phyloP scores from a whole-genome alignment of 2,797 vertebrate species.

The Epinephelus coioides region DNA sequence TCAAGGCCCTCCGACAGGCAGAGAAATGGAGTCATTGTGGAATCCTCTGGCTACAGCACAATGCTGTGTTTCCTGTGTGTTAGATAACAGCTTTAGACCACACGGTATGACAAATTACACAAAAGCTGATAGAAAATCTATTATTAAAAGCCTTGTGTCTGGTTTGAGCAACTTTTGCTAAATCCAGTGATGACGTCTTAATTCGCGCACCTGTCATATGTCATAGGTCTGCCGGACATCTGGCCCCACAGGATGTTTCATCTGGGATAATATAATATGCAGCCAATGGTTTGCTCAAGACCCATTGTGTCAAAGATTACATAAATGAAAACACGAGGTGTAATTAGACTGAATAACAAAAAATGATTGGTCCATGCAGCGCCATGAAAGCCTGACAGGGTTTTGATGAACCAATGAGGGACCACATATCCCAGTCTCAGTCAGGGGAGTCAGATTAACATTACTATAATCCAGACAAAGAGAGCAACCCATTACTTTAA shows the following conservation, averaged over 20 bases:
- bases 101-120: slow-evolving; percentile 20
- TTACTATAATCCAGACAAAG: slow-evolving; percentile 71
- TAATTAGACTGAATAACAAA: slow-evolving; percentile 45
- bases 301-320: slow-evolving; percentile 41
- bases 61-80: slow-evolving; percentile 24
- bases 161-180: slow-evolving; percentile 29
- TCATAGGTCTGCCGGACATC: slow-evolving; percentile 30
- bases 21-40: slow-evolving; percentile 1
- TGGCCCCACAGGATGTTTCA: slow-evolving; percentile 37
- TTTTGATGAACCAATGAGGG: slow-evolving; percentile 38
- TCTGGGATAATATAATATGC: slow-evolving; percentile 6
- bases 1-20: not conserved
- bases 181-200: slow-evolving; percentile 42
- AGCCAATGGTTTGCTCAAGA: slow-evolving; percentile 5
- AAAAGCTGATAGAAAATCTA: slow-evolving; percentile 29
- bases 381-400: slow-evolving; percentile 1
- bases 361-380: slow-evolving; percentile 25
- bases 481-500: slow-evolving; percentile 69
- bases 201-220: slow-evolving; percentile 49
- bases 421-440: slow-evolving; percentile 30
- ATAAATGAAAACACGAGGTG: slow-evolving; percentile 36
- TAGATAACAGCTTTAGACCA: slow-evolving; percentile 44
- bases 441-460: slow-evolving; percentile 70
- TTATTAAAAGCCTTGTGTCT: slow-evolving; percentile 42
- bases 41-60: slow-evolving; percentile 32